Evolutionary conservation across 30 jellyfish, hydroid and myxozoan genomes (phyloP), one percentile per base, ranked within the genome.

Genomic region (Turritopsis rubra): DNA sequence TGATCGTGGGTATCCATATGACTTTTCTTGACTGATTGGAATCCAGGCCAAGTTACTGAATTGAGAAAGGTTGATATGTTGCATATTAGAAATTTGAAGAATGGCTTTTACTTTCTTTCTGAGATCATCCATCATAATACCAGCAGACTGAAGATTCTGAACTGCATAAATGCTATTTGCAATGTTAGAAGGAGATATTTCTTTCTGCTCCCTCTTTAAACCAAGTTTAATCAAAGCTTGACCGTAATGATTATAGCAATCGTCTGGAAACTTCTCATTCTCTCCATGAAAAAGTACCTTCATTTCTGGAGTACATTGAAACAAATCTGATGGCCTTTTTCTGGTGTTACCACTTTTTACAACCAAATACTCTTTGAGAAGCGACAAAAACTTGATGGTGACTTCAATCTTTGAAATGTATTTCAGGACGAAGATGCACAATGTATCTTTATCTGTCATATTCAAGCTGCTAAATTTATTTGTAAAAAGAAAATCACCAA

Each of bases 231-330:
- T 76, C 85, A 89, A 31, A 5, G 74, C 78, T 20, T 29, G 52
- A 22, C 25, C 27, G 54, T 27, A 68, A n/a, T 19, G 23, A 54
- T 73, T 71, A 21, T 81, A 88, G 18, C 17, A 73, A 1, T 65
- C 41, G 19, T 71, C 83, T 54, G 97, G 95, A 82, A 89, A 89
- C 54, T 78, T 60, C 17, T 81, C 87, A 1, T 29, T 23, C 29
- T 85, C 91, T 13, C 81, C 83, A 25, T 1, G 18, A 41, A 89
- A 82, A 26, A 89, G 86, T 0, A 53, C 27, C 25, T n/a, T 41
- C 72, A 85, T 65, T 18, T 29, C 21, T 52, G 52, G 72, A 28
- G 60, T 21, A 29, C 54, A 71, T 52, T 85, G 89, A 66, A 85
- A 85, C 84, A 89, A 27, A 18, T 71, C 83, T 26, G 54, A 20